Base-by-base conservation (phyloP, 2,113 vertebrate species). In the Tinamus guttatus region DNA sequence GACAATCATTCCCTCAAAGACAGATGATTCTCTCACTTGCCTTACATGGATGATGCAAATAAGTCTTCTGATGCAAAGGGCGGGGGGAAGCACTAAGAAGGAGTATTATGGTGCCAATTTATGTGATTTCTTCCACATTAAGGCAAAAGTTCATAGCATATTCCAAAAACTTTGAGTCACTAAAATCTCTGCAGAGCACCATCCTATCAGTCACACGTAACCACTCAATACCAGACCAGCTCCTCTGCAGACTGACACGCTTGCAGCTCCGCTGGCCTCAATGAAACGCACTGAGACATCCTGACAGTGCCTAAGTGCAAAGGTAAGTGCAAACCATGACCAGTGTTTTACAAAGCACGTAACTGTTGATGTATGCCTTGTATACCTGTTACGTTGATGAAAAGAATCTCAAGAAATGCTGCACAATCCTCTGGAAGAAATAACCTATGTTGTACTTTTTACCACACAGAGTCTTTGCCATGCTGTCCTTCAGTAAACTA, bases 1-100 rank as follows among this genome's bases (percentile, higher is more conserved):
- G 97, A 97, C 95, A 93, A 87, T 94, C 95, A 90, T 76, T 87
- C 36, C 93, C 85, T 87, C 80, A 91, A 98, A 97, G 98, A 98
- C 93, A 96, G 97, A 98, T 97, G 96, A 97, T 95, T 95, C 64
- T 38, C 89, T 97, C 81, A 13, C 54, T 93, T 20, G 54, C 91
- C 49, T 97, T 95, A 82, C 89, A 80, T 64, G 58, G 93, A 78
- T 79, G 96, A 97, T 95, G 86, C 78, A 94, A 93, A 85, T 36
- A 80, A 92, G 94, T 47, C 85, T 96, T 96, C 92, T 81, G 68
- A 90, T 58, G 34, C 19, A 91, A 94, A 69, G 75, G 40, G 2
- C 41, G 40, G 60, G 65, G n/a, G 11, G 10, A 2, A 11, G 2
- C 45, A 79, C 3, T 38, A 16, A 59, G 4, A 15, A 13, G 51